Percentiles rank a stretch among this genome's conserved stretches.
Conservation (phyloP, 1,140 invertebrate species). For the Heliconius hewitsoni region DNA sequence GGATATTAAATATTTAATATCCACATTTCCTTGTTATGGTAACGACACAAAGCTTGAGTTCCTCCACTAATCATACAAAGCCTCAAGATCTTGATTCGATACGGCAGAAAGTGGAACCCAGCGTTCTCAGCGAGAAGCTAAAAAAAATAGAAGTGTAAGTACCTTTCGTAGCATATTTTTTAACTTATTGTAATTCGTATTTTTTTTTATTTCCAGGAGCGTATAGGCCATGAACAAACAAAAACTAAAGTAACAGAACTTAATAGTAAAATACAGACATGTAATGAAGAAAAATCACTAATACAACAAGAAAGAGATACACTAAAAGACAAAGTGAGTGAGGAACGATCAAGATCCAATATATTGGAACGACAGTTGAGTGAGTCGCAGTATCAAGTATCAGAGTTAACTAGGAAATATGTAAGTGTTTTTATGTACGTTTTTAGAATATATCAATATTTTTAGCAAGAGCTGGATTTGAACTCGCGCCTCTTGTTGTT, state of each 20-base stretch:
- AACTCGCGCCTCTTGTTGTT: too few species aligned
- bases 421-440: conserved; percentile 49
- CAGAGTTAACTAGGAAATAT: conserved; percentile 63
- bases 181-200: background rate
- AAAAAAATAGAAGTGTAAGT: too few species aligned
- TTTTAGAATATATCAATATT: too few species aligned
- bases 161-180: too few species aligned
- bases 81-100: too few species aligned
- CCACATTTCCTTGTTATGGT: too few species aligned
- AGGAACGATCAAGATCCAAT: conserved; percentile 59
- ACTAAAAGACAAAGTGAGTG: conserved; percentile 80
- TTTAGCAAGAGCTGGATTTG: too few species aligned
- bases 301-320: conserved; percentile 62
- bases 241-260: conserved; percentile 52
- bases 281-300: conserved; percentile 47
- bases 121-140: too few species aligned
- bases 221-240: conserved; percentile 52
- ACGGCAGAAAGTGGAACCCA: too few species aligned
- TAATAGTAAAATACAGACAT: conserved; percentile 44
- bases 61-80: too few species aligned
- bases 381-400: conserved; percentile 58
- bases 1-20: too few species aligned
- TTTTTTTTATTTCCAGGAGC: background rate
- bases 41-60: too few species aligned
- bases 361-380: conserved; percentile 59